phyloP scores from a whole-genome alignment of 2,797 vertebrate species.

The Cottoperca gobio region DNA sequence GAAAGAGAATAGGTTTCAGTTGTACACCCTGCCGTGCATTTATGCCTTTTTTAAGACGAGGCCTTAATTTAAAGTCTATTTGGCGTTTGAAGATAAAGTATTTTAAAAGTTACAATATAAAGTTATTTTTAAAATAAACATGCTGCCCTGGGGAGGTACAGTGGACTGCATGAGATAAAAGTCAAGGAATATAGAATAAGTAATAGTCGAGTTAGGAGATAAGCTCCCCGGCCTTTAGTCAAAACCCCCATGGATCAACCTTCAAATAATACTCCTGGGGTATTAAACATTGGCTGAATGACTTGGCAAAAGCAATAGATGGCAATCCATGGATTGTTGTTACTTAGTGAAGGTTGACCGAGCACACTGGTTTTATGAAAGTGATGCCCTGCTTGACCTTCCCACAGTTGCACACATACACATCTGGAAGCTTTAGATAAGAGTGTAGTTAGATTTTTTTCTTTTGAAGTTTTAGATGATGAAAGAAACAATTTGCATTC shows the following conservation, averaged over 20 bases:
- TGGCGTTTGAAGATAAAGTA: neutral
- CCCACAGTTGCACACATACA: constrained; percentile 19
- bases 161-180: constrained; percentile 10
- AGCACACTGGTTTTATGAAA: constrained; percentile 7
- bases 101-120: constrained; percentile 6
- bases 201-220: constrained; percentile 4
- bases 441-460: neutral
- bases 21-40: neutral
- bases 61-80: neutral
- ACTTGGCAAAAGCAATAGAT: constrained; percentile 22
- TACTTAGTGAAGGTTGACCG: constrained; percentile 36
- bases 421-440: neutral
- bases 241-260: constrained; percentile 24
- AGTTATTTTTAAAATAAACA: constrained; percentile 16
- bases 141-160: constrained; percentile 7
- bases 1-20: neutral
- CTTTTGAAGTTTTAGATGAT: neutral
- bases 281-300: constrained; percentile 29
- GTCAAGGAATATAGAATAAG: constrained; percentile 12
- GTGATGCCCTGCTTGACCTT: constrained; percentile 15
- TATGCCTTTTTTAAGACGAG: neutral
- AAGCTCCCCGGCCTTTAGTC: constrained; percentile 22
- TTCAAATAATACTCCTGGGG: constrained; percentile 38
- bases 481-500: neutral
- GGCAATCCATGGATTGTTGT: constrained; percentile 25